phyloP scores from a whole-genome alignment of 2,113 vertebrate species.

The Toxotes jaculatrix region DNA sequence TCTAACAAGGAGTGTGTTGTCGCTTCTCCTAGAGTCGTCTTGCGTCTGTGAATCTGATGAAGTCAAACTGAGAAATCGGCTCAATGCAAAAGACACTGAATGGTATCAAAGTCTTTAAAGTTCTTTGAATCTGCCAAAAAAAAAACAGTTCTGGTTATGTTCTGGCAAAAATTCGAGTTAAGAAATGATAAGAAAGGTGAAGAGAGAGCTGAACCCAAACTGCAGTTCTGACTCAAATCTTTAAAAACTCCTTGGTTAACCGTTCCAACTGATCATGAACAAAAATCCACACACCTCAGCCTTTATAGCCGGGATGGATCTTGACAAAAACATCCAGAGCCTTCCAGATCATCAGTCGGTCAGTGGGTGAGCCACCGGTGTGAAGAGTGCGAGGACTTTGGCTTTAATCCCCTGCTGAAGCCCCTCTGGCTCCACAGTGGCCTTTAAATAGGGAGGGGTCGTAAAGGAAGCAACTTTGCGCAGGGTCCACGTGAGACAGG shows the following conservation, averaged over 20 bases:
- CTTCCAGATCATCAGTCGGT: slow-evolving; percentile 32
- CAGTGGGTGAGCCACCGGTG: slow-evolving; percentile 52
- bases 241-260: background rate
- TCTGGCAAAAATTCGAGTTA: background rate
- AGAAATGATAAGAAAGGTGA: background rate
- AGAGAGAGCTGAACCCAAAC: no score
- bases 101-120: background rate
- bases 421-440: slow-evolving; percentile 38
- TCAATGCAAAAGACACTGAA: background rate
- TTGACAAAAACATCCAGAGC: slow-evolving; percentile 14
- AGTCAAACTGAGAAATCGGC: background rate
- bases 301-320: slow-evolving; percentile 11
- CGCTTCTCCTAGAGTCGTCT: background rate
- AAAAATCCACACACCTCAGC: background rate
- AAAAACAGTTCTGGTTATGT: background rate
- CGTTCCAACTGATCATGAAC: background rate
- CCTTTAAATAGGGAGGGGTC: slow-evolving; percentile 80
- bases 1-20: background rate
- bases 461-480: slow-evolving; percentile 67
- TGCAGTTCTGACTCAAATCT: background rate
- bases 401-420: slow-evolving; percentile 55
- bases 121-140: background rate
- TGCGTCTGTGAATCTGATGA: background rate
- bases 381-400: slow-evolving; percentile 46
- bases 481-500: slow-evolving; percentile 52